Evolutionary conservation across 2,888 invertebrate genomes (phyloP).

Genomic region (Andrena minutula): DNA sequence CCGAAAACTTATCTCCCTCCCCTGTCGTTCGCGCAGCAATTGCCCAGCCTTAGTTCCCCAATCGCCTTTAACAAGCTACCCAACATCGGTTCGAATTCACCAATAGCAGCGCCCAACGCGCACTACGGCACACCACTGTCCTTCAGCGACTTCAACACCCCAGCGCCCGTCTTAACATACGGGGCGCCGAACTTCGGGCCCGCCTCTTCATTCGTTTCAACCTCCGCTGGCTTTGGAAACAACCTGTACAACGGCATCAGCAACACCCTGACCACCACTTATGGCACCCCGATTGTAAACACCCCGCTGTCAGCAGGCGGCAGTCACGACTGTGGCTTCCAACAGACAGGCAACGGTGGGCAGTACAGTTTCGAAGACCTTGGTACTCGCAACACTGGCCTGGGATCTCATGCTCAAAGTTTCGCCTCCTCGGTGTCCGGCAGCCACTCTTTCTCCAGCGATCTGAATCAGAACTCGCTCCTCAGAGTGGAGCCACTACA

Average conservation of each 20-base stretch:
- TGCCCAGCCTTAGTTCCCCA: conserved; percentile 73
- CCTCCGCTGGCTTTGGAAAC: conserved; percentile 72
- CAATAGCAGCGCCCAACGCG: conserved; percentile 80
- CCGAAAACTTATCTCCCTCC: conserved; percentile 77
- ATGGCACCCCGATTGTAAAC: conserved; percentile 75
- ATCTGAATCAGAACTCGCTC: conserved; percentile 29
- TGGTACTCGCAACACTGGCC: neutral
- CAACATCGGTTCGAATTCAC: conserved; percentile 61
- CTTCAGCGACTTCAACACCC: conserved; percentile 81
- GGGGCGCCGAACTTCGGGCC: conserved; percentile 83
- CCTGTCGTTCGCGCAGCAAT: conserved; percentile 72
- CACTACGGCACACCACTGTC: conserved; percentile 82
- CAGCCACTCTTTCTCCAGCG: conserved; percentile 12
- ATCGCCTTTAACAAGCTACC: conserved; percentile 74
- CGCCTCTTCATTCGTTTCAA: conserved; percentile 73
- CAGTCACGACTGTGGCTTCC: conserved; percentile 60
- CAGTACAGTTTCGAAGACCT: conserved; percentile 40
- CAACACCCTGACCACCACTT: conserved; percentile 73
- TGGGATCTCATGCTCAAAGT: neutral
- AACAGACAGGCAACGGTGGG: conserved; percentile 30
- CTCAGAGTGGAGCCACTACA: conserved; percentile 40
- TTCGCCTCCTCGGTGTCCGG: conserved; percentile 25
- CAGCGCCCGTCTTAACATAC: conserved; percentile 80
- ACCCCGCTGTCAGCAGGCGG: conserved; percentile 63
- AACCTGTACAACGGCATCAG: conserved; percentile 78